These are phyloP conservation scores for Acanthopleura granulata DNA, from an alignment of 2,888 invertebrate species.

Conservation along the genomic window DNA sequence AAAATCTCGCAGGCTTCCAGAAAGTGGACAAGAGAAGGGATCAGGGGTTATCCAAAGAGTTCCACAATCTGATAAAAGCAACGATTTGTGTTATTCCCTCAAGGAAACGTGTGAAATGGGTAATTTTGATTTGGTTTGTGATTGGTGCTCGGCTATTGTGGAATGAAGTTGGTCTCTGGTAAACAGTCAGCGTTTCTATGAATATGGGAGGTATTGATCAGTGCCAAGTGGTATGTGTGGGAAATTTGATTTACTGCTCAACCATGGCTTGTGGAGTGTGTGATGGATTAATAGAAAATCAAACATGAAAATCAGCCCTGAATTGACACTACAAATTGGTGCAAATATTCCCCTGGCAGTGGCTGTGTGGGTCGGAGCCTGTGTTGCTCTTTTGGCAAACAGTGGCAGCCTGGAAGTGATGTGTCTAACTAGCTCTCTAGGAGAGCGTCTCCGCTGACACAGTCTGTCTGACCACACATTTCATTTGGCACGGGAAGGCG, in stretches of 20 bases:
- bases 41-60: too few relatives aligned
- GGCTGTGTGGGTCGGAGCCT: not conserved
- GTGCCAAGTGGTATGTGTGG: slow-evolving; percentile 2
- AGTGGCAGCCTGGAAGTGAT: not conserved
- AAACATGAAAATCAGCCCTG: slow-evolving; percentile 18
- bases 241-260: slow-evolving; percentile 14
- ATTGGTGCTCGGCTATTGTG: not conserved
- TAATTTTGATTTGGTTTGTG: slow-evolving; percentile 16
- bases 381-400: slow-evolving; percentile 8
- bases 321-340: slow-evolving; percentile 17
- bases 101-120: slow-evolving; percentile 8
- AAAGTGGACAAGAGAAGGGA: too few relatives aligned
- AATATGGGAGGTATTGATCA: slow-evolving; percentile 12
- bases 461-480: not conserved
- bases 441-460: not conserved
- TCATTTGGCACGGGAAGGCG: not conserved
- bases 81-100: not conserved
- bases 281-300: slow-evolving; percentile 20
- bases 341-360: slow-evolving; percentile 9
- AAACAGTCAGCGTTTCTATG: slow-evolving; percentile 4
- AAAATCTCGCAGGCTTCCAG: too few relatives aligned
- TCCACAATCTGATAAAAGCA: not conserved
- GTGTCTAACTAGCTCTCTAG: not conserved
- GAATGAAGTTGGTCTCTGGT: not conserved
- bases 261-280: slow-evolving; percentile 17